Evolutionary conservation across 2,888 invertebrate genomes (phyloP).

Genomic region (Cephus pulcher): DNA sequence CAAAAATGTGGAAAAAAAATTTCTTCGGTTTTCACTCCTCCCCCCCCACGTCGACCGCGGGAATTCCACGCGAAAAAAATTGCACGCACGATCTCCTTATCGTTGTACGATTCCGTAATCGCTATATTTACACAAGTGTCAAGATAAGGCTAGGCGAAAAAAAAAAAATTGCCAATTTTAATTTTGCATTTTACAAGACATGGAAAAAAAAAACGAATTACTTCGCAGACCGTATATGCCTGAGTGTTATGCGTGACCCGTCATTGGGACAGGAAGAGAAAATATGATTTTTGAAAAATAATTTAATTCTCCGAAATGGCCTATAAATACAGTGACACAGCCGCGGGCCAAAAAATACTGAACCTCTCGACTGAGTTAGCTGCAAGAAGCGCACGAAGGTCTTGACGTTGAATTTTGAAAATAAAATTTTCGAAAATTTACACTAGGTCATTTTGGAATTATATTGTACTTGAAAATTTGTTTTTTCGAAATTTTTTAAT

Average conservation of each 20-base stretch:
- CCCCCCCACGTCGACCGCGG: background rate
- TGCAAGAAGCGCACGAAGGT: background rate
- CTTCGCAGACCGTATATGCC: background rate
- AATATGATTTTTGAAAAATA: background rate
- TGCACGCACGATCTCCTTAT: background rate
- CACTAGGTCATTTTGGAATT: background rate
- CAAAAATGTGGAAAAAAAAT: background rate
- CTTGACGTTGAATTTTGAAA: background rate
- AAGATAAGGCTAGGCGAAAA: background rate
- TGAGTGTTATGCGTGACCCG: background rate
- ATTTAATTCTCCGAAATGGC: background rate
- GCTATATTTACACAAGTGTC: background rate
- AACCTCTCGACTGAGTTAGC: background rate
- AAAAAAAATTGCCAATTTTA: background rate
- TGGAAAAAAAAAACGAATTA: background rate
- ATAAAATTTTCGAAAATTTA: background rate
- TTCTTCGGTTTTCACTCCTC: background rate
- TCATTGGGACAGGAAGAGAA: background rate
- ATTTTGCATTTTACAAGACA: background rate
- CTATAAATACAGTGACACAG: background rate
- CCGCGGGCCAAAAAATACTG: background rate
- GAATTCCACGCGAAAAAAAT: background rate
- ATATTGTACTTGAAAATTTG: fast-evolving
- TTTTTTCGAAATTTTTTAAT: background rate
- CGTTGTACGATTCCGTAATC: background rate